Base-by-base conservation (phyloP, 1,140 invertebrate genomes). In the Trachymyrmex cornetzi region DNA sequence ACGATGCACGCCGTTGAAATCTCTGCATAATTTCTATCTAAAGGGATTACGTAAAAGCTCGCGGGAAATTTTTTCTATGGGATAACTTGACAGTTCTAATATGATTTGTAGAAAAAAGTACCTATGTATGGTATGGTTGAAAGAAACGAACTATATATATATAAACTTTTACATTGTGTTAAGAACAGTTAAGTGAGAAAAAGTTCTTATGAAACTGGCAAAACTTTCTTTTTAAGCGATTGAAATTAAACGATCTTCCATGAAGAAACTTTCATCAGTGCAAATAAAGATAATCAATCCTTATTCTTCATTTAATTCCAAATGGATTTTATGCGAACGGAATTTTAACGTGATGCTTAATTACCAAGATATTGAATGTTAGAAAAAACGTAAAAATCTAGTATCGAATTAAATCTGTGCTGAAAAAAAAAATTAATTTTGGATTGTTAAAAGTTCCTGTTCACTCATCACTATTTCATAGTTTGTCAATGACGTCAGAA, bases 11-110 rank as follows among this genome's bases (percentile, higher is more conserved):
- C 22, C 59, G 30, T 82, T 38, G 53, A 82, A 61, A 82, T 48
- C 38, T 30, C 72, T 16, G 80, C 80, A 72, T 74, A 82, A 82
- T 74, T 82, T 44, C 14, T 50, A 61, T 44, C 14, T 50, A 61
- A 74, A 38, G 55, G 38, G 19, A 82, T 82, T 74, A 61, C 9
- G 24, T 48, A 34, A 59, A 44, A 61, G 5, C 22, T 57, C 11
- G 12, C 12, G 44, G 55, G 38, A 82, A 82, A 82, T 59, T 82
- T 79, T 55, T 61, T 57, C 24, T 59, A 24, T 16, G 50, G 19
- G 22, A 57, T 80, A 57, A 82, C 66, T 44, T 44, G 19, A 22
- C 34, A 24, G 2, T 71, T 72, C 72, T 59, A n/a, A 82, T 72
- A 44, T 71, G 44, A 74, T 72, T 82, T 22, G 53, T 30, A 72